Evolutionary conservation across 2,888 invertebrate genomes (phyloP).

Genomic region (Bedellia somnulentella): DNA sequence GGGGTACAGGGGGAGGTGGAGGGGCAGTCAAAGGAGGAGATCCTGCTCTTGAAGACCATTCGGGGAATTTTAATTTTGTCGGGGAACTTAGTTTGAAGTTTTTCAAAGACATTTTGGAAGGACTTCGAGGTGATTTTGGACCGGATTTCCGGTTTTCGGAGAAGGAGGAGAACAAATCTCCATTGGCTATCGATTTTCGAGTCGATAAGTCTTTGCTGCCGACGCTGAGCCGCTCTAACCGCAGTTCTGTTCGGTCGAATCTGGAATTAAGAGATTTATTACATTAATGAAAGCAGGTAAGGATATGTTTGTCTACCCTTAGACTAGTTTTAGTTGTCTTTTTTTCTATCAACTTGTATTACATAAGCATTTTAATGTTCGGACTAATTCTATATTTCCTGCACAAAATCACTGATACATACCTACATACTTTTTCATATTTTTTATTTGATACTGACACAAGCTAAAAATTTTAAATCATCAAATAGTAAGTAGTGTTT

Average conservation of each 20-base stretch:
- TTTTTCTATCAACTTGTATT: too few species aligned
- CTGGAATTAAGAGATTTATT: too few species aligned
- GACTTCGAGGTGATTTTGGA: constrained; percentile 46
- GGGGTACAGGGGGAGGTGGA: constrained; percentile 41
- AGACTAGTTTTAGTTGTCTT: too few species aligned
- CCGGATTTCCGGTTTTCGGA: constrained; percentile 39
- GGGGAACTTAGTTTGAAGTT: constrained; percentile 52
- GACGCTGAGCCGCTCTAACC: constrained; percentile 36
- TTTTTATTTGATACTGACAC: too few species aligned
- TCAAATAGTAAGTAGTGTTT: too few species aligned
- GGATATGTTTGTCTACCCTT: too few species aligned
- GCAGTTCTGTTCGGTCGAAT: constrained; percentile 36
- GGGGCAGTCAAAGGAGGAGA: constrained; percentile 46
- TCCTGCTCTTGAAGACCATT: constrained; percentile 45
- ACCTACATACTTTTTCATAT: too few species aligned
- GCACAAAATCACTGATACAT: too few species aligned
- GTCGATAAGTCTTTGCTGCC: constrained; percentile 42
- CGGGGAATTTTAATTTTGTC: constrained; percentile 51
- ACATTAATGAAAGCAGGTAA: too few species aligned
- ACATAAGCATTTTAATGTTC: too few species aligned
- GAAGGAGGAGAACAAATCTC: constrained; percentile 45
- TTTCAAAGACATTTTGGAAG: constrained; percentile 53
- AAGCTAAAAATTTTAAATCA: too few species aligned
- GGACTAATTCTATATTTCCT: too few species aligned
- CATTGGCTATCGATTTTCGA: constrained; percentile 50